Base-by-base conservation (phyloP, 35 echinoderm and acorn worm genomes). In the Apostichopus japonicus region DNA sequence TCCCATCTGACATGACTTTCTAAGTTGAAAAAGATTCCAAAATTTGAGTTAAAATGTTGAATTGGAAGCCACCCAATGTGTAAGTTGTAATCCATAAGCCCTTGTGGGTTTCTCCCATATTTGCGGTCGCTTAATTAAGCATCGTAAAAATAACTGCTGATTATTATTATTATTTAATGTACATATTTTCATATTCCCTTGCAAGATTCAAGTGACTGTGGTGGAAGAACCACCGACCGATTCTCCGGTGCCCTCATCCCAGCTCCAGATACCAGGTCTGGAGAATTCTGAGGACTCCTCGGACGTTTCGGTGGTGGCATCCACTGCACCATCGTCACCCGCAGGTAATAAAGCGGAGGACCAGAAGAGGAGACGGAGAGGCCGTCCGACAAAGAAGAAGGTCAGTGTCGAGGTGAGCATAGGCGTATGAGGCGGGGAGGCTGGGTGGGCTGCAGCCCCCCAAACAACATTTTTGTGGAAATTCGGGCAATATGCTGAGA, bases 291-390 rank as follows among this genome's bases (percentile, higher is more conserved):
- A 89, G 6, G 56, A 53, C 57, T 87, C 84, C 59, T 90, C 88
- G 16, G 90, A 91, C 53, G 59, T 91, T 8, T 91, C 90, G 11
- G 10, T 91, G 72, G 72, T 79, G 14, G 73, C 90, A 19, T 91
- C 90, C 1, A 91, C 90, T 5, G 90, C 90, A 2, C 90, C 90
- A 56, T 91, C 90, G 23, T 91, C 90, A 8, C 90, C 90, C 53
- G 16, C 72, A 7, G 27, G 22, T 52, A 14, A 14, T 56, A 91
- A 91, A 76, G n/a, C 16, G 24, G 90, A 91, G 53, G 90, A 91
- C 6, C 52, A 55, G 25, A 91, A 91, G 90, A 91, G 56, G 53
- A 78, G 76, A 21, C 78, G 51, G 56, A 79, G 90, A 91, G 76
- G 90, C 6, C 67, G 72, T 52, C 90, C 90, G 19, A 55, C 53